phyloP scores from a whole-genome alignment of 1,140 invertebrate species.

The Luehdorfia chinensis region DNA sequence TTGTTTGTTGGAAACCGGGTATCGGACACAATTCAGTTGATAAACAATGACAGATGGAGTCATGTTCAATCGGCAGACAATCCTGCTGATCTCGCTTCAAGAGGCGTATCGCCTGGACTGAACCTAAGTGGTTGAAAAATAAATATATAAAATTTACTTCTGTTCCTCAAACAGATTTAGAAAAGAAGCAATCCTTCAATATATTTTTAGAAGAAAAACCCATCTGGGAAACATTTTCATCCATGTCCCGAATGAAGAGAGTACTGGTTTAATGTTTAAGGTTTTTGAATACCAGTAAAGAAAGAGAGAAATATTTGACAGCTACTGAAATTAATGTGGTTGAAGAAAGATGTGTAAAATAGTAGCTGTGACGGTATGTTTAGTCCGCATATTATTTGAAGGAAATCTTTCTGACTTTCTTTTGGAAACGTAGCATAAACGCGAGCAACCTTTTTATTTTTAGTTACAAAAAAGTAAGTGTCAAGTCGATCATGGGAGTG shows the following conservation, averaged over 20 bases:
- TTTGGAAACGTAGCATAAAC: too few relatives aligned
- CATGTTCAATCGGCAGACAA: constrained; percentile 9
- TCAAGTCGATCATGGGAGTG: too few relatives aligned
- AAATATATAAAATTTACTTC: too few relatives aligned
- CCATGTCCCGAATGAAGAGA: not conserved
- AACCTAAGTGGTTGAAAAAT: constrained; percentile 1
- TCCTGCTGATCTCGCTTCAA: constrained; percentile 16
- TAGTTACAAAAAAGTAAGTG: too few relatives aligned
- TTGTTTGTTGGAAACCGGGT: too few relatives aligned
- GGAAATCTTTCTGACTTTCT: too few relatives aligned
- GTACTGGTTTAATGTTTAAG: not conserved
- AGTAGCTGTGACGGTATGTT: too few relatives aligned
- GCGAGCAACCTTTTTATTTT: too few relatives aligned
- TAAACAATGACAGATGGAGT: constrained; percentile 16
- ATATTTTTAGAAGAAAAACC: too few relatives aligned
- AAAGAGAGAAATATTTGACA: too few relatives aligned
- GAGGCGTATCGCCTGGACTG: constrained; percentile 17
- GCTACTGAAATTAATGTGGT: constrained; percentile 16
- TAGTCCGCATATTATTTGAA: too few relatives aligned
- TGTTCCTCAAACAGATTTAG: not conserved
- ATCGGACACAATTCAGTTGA: constrained; percentile 50
- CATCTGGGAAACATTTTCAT: constrained; percentile 1
- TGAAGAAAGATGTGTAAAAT: constrained; percentile 19
- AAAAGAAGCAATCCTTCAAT: not conserved
- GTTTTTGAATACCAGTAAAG: not conserved